A percentile compares a stretch with the other conserved stretches of the same genome.
phyloP scores from a whole-genome alignment of 1,140 invertebrate species.

The Ostrea denselamellosa region DNA sequence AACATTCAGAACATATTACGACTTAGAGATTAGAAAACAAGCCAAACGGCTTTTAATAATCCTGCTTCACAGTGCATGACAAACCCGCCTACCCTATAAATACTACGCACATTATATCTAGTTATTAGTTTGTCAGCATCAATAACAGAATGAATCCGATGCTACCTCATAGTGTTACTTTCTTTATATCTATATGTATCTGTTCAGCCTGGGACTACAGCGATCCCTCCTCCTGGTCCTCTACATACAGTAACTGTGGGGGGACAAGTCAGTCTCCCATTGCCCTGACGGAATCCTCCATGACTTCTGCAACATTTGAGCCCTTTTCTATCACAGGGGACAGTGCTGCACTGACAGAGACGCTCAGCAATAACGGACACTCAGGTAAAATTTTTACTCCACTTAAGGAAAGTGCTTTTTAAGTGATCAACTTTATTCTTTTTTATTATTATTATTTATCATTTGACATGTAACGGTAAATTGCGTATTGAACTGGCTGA shows the following conservation, averaged over 20 bases:
- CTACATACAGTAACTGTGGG: constrained; percentile 20
- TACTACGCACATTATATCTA: no score
- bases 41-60: no score
- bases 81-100: no score
- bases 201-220: constrained; percentile 12
- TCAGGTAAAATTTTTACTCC: constrained; percentile 38
- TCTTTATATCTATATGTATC: not conserved
- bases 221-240: not conserved
- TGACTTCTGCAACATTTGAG: not conserved
- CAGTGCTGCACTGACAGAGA: not conserved
- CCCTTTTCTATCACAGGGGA: not conserved
- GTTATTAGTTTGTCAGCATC: not conserved
- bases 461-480: no score
- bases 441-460: no score
- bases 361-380: constrained; percentile 36
- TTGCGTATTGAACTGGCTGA: no score
- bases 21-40: no score
- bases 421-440: no score
- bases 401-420: not conserved
- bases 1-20: no score
- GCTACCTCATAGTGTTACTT: not conserved
- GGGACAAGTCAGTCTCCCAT: constrained; percentile 41
- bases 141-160: not conserved
- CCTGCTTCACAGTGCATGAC: no score
- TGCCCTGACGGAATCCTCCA: not conserved